These are phyloP conservation scores for Lydus trimaculatus DNA, from an alignment of 2,888 invertebrate species.

Conservation along the genomic window DNA sequence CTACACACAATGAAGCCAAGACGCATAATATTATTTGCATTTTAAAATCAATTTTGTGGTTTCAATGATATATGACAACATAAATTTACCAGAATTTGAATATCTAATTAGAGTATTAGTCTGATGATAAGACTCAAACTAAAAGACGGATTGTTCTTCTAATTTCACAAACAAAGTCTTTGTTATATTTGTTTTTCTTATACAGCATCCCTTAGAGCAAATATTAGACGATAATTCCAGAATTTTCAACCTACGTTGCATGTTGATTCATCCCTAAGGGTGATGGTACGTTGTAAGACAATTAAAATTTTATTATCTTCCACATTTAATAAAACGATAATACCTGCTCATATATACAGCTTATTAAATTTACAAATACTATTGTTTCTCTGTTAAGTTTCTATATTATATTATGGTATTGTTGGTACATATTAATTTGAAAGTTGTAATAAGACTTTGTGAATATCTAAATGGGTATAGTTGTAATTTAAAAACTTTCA, in stretches of 20 bases:
- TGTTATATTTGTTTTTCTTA: neutral
- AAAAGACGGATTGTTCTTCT: neutral
- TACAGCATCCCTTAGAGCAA: neutral
- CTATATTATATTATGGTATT: neutral
- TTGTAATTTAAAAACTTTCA: slow-evolving; percentile 29
- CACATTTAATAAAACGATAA: neutral
- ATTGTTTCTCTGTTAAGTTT: neutral
- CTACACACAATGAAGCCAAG: neutral
- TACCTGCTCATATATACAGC: neutral
- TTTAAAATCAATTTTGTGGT: neutral
- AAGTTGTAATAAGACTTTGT: slow-evolving; percentile 11
- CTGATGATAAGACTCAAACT: too few relatives aligned
- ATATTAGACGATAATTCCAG: neutral
- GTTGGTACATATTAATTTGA: slow-evolving; percentile 20
- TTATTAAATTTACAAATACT: neutral
- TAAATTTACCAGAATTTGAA: too few relatives aligned
- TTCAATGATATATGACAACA: too few relatives aligned
- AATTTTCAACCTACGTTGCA: neutral
- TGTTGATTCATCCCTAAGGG: neutral
- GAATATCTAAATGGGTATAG: slow-evolving; percentile 19
- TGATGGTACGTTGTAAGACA: neutral
- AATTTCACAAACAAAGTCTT: neutral
- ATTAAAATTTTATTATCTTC: neutral
- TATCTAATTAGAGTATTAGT: too few relatives aligned
- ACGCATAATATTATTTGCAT: neutral